Evolutionary conservation across 2,888 invertebrate genomes (phyloP), one percentile per base, ranked within the genome.

Genomic region (Callyntrura sp.): DNA sequence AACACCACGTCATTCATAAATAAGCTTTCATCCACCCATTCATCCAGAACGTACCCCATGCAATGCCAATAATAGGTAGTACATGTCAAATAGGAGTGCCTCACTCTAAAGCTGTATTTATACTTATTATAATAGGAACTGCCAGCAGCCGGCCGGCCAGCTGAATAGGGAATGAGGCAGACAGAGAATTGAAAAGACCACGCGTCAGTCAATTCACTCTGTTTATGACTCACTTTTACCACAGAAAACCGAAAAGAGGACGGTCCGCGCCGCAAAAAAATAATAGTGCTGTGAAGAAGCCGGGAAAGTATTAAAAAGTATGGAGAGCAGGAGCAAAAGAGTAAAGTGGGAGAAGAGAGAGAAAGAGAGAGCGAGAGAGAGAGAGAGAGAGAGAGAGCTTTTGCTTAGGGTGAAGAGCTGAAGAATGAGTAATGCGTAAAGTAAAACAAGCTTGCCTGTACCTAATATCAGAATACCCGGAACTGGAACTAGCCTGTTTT

Each of bases 161-260:
- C 78, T 84, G 85, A 89, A 89, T 78, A 85, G 70, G 65, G 82
- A 88, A 88, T 84, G 78, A 78, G 70, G 62, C 17, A 60, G 76
- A 35, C 78, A 82, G 25, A 83, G 70, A 43, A 60, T 28, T 35
- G 55, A 65, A 60, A 84, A 84, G 83, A 85, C 89, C 89, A 89
- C 89, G 85, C 89, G 89, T 85, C 79, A 83, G 76, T 83, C 83
- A 83, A 83, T 78, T 84, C 88, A 73, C 57, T 83, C 51, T 88
- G 88, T 89, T 84, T 89, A 89, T 89, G 89, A 89, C 84, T 89
- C 89, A 89, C 89, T 85, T 89, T 89, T 89, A 85, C 89, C 89
- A 57, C 89, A 89, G 83, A 89, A 88, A 79, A 89, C 89, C 84
- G 89, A 89, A 85, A 89, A 89, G 88, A 89, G 89, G 89, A 89